Conservation (phyloP, 1,140 invertebrate genomes). For the Sycobia sp. region DNA sequence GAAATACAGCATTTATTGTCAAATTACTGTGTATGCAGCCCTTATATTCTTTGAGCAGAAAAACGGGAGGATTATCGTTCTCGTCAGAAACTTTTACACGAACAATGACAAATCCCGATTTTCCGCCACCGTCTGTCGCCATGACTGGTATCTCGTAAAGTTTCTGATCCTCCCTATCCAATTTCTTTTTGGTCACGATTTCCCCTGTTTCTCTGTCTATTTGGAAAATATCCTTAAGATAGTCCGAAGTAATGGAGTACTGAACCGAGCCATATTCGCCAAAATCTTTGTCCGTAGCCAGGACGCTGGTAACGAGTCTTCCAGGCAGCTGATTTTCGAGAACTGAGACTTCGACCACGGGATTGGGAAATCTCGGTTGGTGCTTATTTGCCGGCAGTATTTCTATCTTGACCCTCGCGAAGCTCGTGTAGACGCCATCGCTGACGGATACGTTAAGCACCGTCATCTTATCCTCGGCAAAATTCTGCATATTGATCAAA, state of each 20-base stretch:
- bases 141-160: slow-evolving; percentile 81
- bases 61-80: slow-evolving; percentile 87
- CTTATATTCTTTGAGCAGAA: slow-evolving; percentile 81
- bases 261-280: slow-evolving; percentile 79
- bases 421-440: slow-evolving; percentile 88
- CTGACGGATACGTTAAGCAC: slow-evolving; percentile 87
- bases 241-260: slow-evolving; percentile 82
- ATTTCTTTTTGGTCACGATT: slow-evolving; percentile 73
- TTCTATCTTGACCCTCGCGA: slow-evolving; percentile 79
- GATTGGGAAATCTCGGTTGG: slow-evolving; percentile 77
- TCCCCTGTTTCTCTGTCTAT: slow-evolving; percentile 81
- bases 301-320: slow-evolving; percentile 73
- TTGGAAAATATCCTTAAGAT: slow-evolving; percentile 76
- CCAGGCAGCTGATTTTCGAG: slow-evolving; percentile 83
- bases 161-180: slow-evolving; percentile 80
- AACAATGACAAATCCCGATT: slow-evolving; percentile 78
- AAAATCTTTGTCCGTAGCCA: slow-evolving; percentile 81
- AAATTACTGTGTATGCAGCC: slow-evolving; percentile 71
- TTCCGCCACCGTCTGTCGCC: slow-evolving; percentile 85
- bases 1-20: slow-evolving; percentile 68
- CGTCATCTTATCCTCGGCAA: slow-evolving; percentile 67
- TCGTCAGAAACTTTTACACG: slow-evolving; percentile 79
- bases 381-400: slow-evolving; percentile 81
- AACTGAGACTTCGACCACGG: slow-evolving; percentile 76
- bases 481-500: slow-evolving; percentile 71